Percentiles rank a stretch among this genome's conserved stretches.
These are phyloP conservation scores for Heliangelus exortis DNA, from an alignment of 2,797 vertebrate species.

Conservation along the genomic window DNA sequence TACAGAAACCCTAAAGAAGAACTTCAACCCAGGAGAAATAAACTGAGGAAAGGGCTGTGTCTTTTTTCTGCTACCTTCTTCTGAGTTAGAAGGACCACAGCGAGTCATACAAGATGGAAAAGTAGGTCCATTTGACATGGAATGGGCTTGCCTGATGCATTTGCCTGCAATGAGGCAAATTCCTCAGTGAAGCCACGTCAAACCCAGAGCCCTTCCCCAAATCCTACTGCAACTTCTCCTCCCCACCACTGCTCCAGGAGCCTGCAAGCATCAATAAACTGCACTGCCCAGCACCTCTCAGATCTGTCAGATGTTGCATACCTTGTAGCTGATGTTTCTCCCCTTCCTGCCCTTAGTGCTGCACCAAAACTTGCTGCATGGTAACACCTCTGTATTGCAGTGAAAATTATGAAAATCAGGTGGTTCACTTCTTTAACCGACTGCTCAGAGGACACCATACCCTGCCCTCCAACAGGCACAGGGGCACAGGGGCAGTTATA, in stretches of 20 bases:
- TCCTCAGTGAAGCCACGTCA: background rate
- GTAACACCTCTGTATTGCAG: background rate
- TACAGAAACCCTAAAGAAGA: background rate
- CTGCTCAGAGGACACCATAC: background rate
- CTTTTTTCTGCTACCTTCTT: background rate
- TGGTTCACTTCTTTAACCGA: background rate
- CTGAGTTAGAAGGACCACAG: background rate
- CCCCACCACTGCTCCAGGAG: background rate
- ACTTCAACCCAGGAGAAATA: background rate
- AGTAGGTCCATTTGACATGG: background rate
- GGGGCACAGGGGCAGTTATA: background rate
- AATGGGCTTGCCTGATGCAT: background rate
- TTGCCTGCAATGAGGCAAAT: background rate
- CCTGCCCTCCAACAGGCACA: background rate
- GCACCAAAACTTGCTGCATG: background rate
- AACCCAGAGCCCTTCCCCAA: background rate
- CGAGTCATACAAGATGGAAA: background rate
- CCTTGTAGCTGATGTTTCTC: background rate
- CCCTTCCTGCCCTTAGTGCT: background rate
- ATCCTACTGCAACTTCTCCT: background rate
- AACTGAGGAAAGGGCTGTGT: rapidly evolving
- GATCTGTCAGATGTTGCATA: background rate
- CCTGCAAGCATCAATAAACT: rapidly evolving
- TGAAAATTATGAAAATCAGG: background rate
- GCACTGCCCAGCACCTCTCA: background rate